Conservation (phyloP, 2,888 invertebrate species). For the Lepidocyrtinus sp. region DNA sequence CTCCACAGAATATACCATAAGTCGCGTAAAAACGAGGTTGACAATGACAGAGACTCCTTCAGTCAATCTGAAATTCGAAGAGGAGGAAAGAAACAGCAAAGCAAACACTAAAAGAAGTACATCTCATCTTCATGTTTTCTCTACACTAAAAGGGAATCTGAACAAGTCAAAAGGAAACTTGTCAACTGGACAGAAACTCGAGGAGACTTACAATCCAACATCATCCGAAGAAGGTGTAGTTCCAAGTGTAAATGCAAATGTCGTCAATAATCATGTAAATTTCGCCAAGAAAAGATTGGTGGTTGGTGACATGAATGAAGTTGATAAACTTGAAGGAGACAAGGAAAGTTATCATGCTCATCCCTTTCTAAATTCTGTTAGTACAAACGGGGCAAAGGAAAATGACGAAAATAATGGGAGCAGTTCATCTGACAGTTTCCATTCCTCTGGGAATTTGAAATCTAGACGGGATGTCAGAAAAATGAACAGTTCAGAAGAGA, state of each 20-base stretch:
- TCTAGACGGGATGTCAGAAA: too few relatives aligned
- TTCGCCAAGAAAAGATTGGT: slow-evolving; percentile 27
- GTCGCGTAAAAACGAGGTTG: background rate
- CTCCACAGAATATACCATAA: background rate
- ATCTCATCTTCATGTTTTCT: background rate
- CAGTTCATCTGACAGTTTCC: too few relatives aligned
- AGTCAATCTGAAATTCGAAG: background rate
- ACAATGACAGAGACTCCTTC: background rate
- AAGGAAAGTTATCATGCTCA: too few relatives aligned
- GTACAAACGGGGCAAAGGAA: too few relatives aligned
- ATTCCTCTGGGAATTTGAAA: too few relatives aligned
- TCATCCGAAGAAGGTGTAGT: background rate
- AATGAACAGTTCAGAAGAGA: too few relatives aligned
- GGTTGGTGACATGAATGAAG: too few relatives aligned
- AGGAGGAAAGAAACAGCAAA: slow-evolving; percentile 7
- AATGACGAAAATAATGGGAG: too few relatives aligned
- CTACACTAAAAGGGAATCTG: background rate
- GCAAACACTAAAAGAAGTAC: slow-evolving; percentile 5
- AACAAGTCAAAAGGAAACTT: slow-evolving; percentile 34
- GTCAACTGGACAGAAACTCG: slow-evolving; percentile 19
- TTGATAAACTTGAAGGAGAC: too few relatives aligned
- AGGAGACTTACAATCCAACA: background rate
- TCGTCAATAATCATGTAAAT: slow-evolving; percentile 54
- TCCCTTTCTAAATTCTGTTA: too few relatives aligned
- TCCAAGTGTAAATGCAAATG: slow-evolving; percentile 35